Base-by-base conservation (phyloP, 1,140 invertebrate genomes). In the Drosophila navojoa region DNA sequence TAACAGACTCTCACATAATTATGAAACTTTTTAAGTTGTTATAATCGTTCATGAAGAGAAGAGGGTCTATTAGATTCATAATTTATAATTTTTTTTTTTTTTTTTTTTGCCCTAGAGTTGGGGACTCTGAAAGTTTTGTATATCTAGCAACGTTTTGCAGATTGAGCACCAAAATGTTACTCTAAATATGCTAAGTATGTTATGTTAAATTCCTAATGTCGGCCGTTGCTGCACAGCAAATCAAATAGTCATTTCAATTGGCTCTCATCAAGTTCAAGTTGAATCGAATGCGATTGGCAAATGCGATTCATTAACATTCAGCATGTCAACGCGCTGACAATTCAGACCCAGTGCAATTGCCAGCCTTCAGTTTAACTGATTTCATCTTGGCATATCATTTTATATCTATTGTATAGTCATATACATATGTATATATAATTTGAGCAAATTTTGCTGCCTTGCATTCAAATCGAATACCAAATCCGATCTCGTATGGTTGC, bases 361-460 rank as follows among this genome's bases (percentile, higher is more conserved):
- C 44, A 72, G 79, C 82, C 81, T 86, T 82, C 71, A 57, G 29
- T 44, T 71, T 71, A 71, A 74, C 84, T 71, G 79, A 86, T 82
- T 89, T 86, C 79, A 89, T 86, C 79, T 87, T 79, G 79, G 79
- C 73, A 87, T 76, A 78, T 52, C 47, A 67, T 77, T 53, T 74
- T 61, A 44, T 71, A 55, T 70, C 45, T 49, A 15, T 15, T 6
- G 19, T 16, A 19, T 16, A 45, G n/a, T 15, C 42, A 44, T 15
- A 44, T n/a, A 44, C 11, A 44, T 4, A 44, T 5, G 4, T 44
- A 15, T 45, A 45, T 45, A 45, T 45, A 60, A 55, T 62, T 64
- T 68, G 42, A 77, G 29, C 29, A 76, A 66, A 38, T 38, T 74
- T 67, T 55, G 70, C 74, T 86, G 81, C 82, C 82, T 87, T 79